Base-by-base conservation (phyloP, 1,140 invertebrate species). In the Amphibalanus amphitrite region DNA sequence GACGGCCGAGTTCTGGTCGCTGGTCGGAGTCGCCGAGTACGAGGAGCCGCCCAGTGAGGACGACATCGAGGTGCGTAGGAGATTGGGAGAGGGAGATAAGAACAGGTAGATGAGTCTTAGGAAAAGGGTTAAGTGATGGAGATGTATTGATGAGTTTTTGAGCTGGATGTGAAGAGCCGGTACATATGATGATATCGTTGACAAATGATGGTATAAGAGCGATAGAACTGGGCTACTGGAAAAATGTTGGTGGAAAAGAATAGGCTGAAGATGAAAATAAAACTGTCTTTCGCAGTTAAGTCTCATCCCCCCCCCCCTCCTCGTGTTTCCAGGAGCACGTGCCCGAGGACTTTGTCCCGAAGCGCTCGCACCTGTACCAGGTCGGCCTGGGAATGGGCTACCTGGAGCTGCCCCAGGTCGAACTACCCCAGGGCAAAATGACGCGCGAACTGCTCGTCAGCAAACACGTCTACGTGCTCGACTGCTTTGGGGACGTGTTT, bases 351-450 rank as follows among this genome's bases (percentile, higher is more conserved):
- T 95, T 91, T 80, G 79, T 82, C 33, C 90, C 92, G 73, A 79
- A 87, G 17, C 78, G 86, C 69, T 91, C 95, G 13, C 85, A 90
- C 47, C 82, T 99, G 47, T 99, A 99, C 82, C 89, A 95, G 83
- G 94, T 99, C 67, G 84, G 88, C 70, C 85, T 99, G 13, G 97
- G 97, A 69, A 98, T 97, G 93, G 97, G 97, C 0, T 99, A 98
- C 80, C 82, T 99, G 75, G 97, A 99, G 82, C 82, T 99, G 73
- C 97, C 97, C 17, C 97, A 99, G 85, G 91, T 83, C 26, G 75
- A 76, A 70, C 72, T 91, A 71, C 87, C 90, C 20, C 86, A 90
- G 73, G 64, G 64, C 64, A 89, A 89, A 79, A 80, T 91, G 28
- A 82, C 86, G 71, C 85, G 90, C 75, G 84, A 86, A 3, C 81